phyloP scores from a whole-genome alignment of 2,888 invertebrate species.

The Macaria notata region DNA sequence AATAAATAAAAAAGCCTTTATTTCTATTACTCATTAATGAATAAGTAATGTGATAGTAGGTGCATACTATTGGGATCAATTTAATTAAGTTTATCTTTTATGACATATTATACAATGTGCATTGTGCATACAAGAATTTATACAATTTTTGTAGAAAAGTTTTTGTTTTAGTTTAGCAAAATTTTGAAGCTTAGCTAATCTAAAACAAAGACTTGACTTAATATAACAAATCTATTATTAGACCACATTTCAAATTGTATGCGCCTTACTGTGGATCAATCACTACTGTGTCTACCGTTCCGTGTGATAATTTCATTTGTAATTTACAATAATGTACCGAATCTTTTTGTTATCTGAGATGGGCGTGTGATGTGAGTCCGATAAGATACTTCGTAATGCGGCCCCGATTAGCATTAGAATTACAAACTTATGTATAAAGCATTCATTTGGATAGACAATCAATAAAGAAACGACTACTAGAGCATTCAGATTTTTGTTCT shows the following conservation, averaged over 20 bases:
- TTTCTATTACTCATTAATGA: no score
- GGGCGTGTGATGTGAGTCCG: conserved; percentile 13
- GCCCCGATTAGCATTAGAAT: conserved; percentile 17
- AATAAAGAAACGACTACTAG: conserved; percentile 2
- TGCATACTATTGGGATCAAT: no score
- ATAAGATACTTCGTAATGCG: conserved; percentile 14
- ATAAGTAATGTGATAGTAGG: no score
- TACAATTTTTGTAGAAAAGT: no score
- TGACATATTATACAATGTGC: no score
- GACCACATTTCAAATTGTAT: not conserved
- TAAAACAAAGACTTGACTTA: no score
- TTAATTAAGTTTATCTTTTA: no score
- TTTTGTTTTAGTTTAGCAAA: no score
- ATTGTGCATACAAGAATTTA: no score
- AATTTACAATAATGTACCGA: conserved; percentile 19
- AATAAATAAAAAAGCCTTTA: no score
- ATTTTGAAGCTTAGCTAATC: no score
- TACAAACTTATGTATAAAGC: conserved; percentile 11
- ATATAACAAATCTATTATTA: not conserved
- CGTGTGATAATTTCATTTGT: conserved; percentile 8
- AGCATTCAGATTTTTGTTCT: not conserved
- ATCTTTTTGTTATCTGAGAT: conserved; percentile 19
- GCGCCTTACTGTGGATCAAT: not conserved
- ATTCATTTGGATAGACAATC: conserved; percentile 7
- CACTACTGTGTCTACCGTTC: not conserved